Evolutionary conservation across 2,113 vertebrate species (phyloP).

Genomic region (Otocyon megalotis): DNA sequence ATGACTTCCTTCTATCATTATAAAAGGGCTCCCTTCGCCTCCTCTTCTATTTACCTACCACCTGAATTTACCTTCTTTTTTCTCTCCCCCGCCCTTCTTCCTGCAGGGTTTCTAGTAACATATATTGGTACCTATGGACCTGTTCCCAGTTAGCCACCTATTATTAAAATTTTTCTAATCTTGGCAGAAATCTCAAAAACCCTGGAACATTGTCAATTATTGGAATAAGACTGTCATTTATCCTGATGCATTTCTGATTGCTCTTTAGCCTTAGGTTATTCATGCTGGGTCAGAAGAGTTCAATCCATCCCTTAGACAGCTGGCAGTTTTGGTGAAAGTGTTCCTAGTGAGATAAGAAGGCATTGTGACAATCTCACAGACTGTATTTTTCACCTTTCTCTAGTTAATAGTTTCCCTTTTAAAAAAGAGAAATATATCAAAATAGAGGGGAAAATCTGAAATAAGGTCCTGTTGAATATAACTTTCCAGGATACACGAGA

Average conservation of each 20-base stretch:
- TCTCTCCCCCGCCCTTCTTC: neutral
- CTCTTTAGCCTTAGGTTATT: neutral
- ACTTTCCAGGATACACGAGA: slow-evolving; percentile 60
- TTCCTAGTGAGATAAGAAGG: slow-evolving; percentile 49
- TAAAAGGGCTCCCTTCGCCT: neutral
- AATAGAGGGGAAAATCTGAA: slow-evolving; percentile 72
- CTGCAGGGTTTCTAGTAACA: neutral
- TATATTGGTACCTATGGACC: neutral
- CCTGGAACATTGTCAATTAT: neutral
- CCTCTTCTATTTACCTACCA: neutral
- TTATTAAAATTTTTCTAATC: neutral
- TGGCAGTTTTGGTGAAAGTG: neutral
- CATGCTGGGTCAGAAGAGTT: neutral
- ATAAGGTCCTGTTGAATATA: slow-evolving; percentile 77
- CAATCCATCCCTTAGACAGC: neutral
- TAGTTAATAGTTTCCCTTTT: slow-evolving; percentile 59
- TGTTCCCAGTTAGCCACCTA: neutral
- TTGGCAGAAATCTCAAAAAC: neutral
- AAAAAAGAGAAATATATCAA: slow-evolving; percentile 65
- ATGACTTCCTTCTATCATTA: neutral
- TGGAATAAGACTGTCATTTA: neutral
- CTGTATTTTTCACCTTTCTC: slow-evolving; percentile 66
- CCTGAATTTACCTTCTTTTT: neutral
- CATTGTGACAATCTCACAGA: slow-evolving; percentile 49
- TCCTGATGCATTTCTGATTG: neutral